These are phyloP conservation scores for Idris sp. DNA, from an alignment of 1,140 invertebrate genomes.

Conservation along the genomic window DNA sequence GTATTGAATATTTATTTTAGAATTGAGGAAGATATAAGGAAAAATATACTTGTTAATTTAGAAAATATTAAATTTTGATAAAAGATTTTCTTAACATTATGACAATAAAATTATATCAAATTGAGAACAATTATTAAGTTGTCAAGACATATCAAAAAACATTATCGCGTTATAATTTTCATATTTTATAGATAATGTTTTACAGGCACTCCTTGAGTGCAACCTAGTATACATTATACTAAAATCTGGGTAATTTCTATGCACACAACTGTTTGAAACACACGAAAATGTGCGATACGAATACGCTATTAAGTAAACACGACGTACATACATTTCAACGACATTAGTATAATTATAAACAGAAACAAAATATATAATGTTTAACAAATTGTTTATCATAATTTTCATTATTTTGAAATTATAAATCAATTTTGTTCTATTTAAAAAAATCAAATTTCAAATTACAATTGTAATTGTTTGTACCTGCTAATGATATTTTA, in stretches of 20 bases:
- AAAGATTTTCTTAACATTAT: too few species aligned
- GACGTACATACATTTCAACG: conserved; percentile 36
- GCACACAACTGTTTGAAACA: conserved; percentile 43
- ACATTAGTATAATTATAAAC: conserved; percentile 25
- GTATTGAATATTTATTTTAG: too few species aligned
- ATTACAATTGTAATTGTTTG: too few species aligned
- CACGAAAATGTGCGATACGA: conserved; percentile 45
- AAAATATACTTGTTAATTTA: too few species aligned
- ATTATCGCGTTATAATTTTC: conserved; percentile 7
- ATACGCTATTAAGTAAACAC: conserved; percentile 47
- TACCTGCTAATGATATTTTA: too few species aligned
- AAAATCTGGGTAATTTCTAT: conserved; percentile 47
- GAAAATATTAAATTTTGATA: too few species aligned
- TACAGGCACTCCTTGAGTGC: conserved; percentile 2
- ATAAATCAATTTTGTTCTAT: too few species aligned
- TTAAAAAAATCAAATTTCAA: too few species aligned
- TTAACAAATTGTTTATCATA: conserved; percentile 10
- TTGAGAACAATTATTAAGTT: neutral
- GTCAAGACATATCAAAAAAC: conserved; percentile 1
- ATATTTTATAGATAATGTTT: conserved; percentile 21
- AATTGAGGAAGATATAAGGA: too few species aligned
- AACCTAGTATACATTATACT: conserved; percentile 15
- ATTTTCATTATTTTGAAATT: too few species aligned
- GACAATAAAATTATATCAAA: too few species aligned
- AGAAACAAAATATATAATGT: neutral